These are phyloP conservation scores for Enteromius afrohamiltoni DNA, from an alignment of 2,797 vertebrate species.

Conservation along the genomic window DNA sequence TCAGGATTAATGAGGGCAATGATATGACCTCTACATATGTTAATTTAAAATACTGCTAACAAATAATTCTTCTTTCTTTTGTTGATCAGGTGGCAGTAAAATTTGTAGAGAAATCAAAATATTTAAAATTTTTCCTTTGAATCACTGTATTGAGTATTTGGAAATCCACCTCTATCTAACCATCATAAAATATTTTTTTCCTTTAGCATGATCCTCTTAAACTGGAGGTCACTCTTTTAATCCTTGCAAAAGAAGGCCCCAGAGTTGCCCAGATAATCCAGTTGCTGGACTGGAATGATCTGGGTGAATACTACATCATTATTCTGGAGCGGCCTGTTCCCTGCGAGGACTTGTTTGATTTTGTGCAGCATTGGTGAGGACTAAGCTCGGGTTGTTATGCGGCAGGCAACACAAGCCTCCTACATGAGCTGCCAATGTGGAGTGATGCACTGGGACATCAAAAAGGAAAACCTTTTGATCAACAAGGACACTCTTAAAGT, in stretches of 20 bases:
- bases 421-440: not conserved
- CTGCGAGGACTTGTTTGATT: not conserved
- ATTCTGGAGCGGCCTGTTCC: not conserved
- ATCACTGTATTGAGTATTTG: not conserved
- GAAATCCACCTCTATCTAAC: not conserved
- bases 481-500: constrained; percentile 11
- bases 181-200: not conserved
- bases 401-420: not conserved
- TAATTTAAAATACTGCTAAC: not conserved
- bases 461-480: constrained; percentile 9
- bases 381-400: not conserved
- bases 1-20: not conserved
- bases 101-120: not conserved
- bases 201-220: not conserved
- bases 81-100: not conserved
- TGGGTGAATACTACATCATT: not conserved
- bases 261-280: not conserved
- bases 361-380: not conserved
- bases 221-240: not conserved
- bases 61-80: not conserved
- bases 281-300: not conserved
- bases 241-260: not conserved
- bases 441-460: constrained; percentile 24
- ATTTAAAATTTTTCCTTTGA: not conserved
- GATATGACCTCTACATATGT: not conserved